phyloP scores from a whole-genome alignment of 2,113 vertebrate species.

The Rhynchomys soricoides region DNA sequence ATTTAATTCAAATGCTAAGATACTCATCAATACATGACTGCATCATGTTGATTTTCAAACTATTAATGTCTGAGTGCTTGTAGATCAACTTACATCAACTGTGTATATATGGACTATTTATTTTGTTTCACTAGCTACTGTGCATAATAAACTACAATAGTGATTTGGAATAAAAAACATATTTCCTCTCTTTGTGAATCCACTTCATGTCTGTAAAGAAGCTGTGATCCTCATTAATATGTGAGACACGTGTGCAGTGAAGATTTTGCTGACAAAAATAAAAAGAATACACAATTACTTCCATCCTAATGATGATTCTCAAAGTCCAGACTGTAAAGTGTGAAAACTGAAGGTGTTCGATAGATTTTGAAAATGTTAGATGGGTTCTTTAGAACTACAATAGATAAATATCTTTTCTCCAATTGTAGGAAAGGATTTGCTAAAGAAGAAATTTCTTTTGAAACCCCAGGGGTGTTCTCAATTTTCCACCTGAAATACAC shows the following conservation, averaged over 20 bases:
- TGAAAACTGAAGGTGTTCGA: not conserved
- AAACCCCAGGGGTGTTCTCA: not conserved
- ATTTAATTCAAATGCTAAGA: not conserved
- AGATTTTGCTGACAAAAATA: not conserved
- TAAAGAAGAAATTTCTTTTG: constrained; percentile 1
- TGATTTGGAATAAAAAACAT: constrained; percentile 6
- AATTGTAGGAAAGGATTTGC: not conserved
- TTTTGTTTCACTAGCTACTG: not conserved
- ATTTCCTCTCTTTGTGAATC: constrained; percentile 36
- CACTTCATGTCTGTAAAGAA: constrained; percentile 24
- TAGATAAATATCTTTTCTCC: not conserved
- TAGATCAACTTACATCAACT: constrained; percentile 1
- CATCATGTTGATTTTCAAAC: not conserved
- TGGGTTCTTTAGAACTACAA: not conserved
- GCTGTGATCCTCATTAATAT: not conserved
- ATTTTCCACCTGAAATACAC: constrained; percentile 18
- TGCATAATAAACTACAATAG: not conserved
- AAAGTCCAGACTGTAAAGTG: not conserved
- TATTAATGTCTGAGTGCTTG: not conserved
- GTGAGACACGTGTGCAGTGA: not conserved
- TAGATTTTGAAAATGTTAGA: not conserved
- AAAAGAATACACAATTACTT: not conserved
- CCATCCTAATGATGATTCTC: not conserved
- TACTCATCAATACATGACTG: not conserved
- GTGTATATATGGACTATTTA: not conserved